Evolutionary conservation across 1,140 invertebrate species (phyloP), one percentile per base, ranked within the genome.

Genomic region (Teleopsis dalmanni): DNA sequence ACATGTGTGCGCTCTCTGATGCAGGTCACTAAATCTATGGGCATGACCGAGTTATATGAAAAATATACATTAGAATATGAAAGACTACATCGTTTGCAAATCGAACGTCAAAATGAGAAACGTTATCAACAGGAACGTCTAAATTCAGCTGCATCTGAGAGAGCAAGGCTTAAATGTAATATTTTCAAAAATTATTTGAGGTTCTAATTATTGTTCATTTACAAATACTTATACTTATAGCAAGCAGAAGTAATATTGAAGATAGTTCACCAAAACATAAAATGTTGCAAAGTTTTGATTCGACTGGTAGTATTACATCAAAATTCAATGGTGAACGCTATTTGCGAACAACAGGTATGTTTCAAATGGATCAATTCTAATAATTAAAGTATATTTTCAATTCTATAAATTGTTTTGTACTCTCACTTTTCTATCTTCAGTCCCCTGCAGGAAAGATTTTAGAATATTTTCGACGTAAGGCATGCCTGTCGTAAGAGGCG

Each of bases 1-100:
- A 88, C 91, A 60, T 92, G 88, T 71, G 73, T 96, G 5, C 84
- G 88, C 57, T 88, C 91, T 57, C 74, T 96, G 37, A 82, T 93
- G 11, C 78, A 88, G 92, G 25, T 89, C 81, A 63, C 84, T 78
- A 54, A 93, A 91, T 75, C 73, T 1, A 46, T 65, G 40, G 64
- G 64, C 1, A 53, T 67, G 50, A 40, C 92, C 26, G 89, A 91
- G 4, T 72, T 94, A 49, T 50, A 69, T 11, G 65, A 71, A 16
- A 56, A 87, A 16, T 96, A 92, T 65, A 76, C 81, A 7, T 68
- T 78, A 29, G 88, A 91, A 64, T 75, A 95, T 56, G 86, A 88
- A 59, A 84, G 87, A 62, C 78, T 85, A 21, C 91, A 95, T 63
- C 67, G 63, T 19, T 55, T 59, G 33, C 58, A 62, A 33, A 54